Evolutionary conservation across 2,113 vertebrate genomes (phyloP).

Genomic region (Laticauda laticaudata): DNA sequence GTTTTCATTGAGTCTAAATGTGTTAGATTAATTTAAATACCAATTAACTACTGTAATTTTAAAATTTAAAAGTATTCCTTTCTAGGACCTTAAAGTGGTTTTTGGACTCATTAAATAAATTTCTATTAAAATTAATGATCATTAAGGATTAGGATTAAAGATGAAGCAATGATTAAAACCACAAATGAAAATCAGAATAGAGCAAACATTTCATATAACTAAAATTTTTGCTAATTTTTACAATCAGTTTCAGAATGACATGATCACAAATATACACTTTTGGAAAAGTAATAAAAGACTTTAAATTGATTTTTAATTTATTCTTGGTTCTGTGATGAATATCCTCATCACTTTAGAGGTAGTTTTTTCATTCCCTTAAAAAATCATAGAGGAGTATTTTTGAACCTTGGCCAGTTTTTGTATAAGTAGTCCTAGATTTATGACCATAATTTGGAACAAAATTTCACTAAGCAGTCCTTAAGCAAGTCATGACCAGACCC

Average conservation of each 20-base stretch:
- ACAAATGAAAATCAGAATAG: neutral
- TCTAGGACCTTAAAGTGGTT: neutral
- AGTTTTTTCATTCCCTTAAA: neutral
- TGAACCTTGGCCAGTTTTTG: neutral
- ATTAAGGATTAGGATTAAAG: neutral
- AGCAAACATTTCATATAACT: neutral
- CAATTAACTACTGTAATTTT: neutral
- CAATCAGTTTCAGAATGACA: neutral
- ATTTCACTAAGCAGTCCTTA: neutral
- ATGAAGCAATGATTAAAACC: neutral
- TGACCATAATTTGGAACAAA: neutral
- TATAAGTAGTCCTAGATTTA: neutral
- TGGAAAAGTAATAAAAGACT: neutral
- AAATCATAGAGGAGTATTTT: neutral
- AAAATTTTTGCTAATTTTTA: neutral
- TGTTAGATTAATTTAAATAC: neutral
- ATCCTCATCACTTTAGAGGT: neutral
- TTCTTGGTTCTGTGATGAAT: neutral
- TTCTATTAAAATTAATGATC: neutral
- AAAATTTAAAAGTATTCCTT: neutral
- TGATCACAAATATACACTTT: neutral
- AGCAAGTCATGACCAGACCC: neutral
- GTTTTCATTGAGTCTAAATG: neutral
- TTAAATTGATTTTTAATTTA: neutral
- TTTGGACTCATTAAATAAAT: neutral